Conservation (phyloP, 1,140 invertebrate species). For the Adelges cooleyi region DNA sequence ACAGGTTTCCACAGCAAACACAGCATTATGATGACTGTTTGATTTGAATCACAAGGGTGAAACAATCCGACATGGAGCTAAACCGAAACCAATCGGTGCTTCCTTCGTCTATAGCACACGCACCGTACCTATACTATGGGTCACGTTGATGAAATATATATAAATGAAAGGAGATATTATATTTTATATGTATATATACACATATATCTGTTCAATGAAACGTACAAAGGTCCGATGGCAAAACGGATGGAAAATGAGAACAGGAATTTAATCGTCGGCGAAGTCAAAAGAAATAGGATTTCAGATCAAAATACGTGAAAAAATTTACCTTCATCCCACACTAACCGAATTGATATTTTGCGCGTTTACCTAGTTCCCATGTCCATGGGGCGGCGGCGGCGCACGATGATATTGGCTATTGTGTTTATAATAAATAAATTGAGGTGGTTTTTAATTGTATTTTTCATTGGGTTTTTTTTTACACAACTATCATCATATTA, state of each 20-base stretch:
- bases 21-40: slow-evolving; percentile 21
- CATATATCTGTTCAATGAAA: no score
- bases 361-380: not conserved
- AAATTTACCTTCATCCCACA: not conserved
- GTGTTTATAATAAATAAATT: no score
- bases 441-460: not conserved
- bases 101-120: not conserved
- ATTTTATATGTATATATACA: no score
- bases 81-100: slow-evolving; percentile 23
- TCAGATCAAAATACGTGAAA: not conserved
- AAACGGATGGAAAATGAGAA: not conserved
- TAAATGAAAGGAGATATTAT: not conserved
- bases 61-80: slow-evolving; percentile 18
- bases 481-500: not conserved
- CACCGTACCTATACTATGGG: no score
- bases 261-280: not conserved
- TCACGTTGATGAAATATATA: not conserved
- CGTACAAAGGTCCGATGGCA: not conserved
- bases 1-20: slow-evolving; percentile 9
- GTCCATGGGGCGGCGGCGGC: not conserved
- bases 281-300: not conserved
- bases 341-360: no score
- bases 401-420: no score
- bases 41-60: slow-evolving; percentile 24
- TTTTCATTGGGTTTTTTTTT: not conserved